Evolutionary conservation across 2,797 vertebrate genomes (phyloP), one percentile per base, ranked within the genome.

Genomic region (Allobates femoralis): DNA sequence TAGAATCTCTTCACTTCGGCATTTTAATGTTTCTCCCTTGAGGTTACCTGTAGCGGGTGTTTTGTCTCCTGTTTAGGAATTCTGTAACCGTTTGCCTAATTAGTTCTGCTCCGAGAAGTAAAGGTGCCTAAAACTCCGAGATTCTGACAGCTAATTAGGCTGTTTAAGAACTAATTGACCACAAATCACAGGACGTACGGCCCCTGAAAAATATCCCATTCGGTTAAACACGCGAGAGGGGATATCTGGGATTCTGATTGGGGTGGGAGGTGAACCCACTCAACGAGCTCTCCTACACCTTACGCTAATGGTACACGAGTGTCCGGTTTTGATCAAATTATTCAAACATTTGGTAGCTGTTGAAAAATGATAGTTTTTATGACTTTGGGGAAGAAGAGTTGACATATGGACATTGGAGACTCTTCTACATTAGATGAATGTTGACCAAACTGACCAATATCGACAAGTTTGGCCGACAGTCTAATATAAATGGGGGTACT

Each of bases 41-140:
- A 26, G 71, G 71, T 74, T 74, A 74, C 71, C 71, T 74, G 71
- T 74, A 74, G 37, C n/a, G 1, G 37, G 34, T 74, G 16, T 74
- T 74, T 50, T 50, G 71, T 37, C 71, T 74, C 23, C 71, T 74
- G 23, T 74, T 74, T 74, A 74, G 71, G 71, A 74, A 74, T 74
- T 74, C 71, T 50, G n/a, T 74, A 74, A 46, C 37, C 71, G 71
- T 74, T 74, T 74, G 71, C 71, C 71, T 74, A n/a, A 74, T 74
- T 74, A 74, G 71, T 74, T 74, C 71, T 74, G 71, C 71, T 78
- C 75, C 10, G 51, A 78, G 18, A 78, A 55, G 26, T 53, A 78
- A 53, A 78, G 50, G 75, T 78, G 53, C 53, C 53, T 26, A 78
- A 58, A 53, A 53, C 75, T 78, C 75, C 56, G 26, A 58, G 51